A percentile compares a stretch with the other conserved stretches of the same genome.
These are phyloP conservation scores for Archilochus colubris DNA, from an alignment of 2,113 vertebrate genomes.

Conservation along the genomic window DNA sequence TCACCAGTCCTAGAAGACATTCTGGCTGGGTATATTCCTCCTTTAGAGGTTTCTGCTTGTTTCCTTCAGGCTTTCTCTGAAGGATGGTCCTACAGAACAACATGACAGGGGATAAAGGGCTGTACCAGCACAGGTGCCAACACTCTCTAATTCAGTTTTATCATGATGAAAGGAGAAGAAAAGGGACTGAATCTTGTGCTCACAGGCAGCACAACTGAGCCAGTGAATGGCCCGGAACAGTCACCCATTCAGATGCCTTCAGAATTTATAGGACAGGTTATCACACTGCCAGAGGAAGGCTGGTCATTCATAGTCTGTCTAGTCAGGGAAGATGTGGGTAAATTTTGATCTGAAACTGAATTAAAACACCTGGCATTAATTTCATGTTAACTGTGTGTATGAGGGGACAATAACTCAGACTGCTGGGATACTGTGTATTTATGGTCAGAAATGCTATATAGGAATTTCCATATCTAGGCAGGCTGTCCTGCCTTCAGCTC, in stretches of 20 bases:
- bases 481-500: background rate
- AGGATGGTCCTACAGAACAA: background rate
- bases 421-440: background rate
- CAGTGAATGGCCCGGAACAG: fast-evolving
- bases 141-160: background rate
- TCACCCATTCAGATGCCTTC: background rate
- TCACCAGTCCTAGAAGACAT: background rate
- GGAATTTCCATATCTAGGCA: background rate
- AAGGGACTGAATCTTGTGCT: background rate
- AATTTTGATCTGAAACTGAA: background rate
- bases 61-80: background rate
- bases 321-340: background rate
- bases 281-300: background rate
- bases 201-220: fast-evolving
- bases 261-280: background rate
- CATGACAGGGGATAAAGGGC: background rate
- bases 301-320: background rate
- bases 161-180: background rate
- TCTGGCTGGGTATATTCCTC: background rate
- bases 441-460: background rate
- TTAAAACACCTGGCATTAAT: background rate
- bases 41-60: fast-evolving
- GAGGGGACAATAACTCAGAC: background rate
- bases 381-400: background rate
- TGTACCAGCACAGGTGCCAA: background rate